Evolutionary conservation across 2,888 invertebrate genomes (phyloP), one percentile per base, ranked within the genome.

Genomic region (Euplagia quadripunctaria): DNA sequence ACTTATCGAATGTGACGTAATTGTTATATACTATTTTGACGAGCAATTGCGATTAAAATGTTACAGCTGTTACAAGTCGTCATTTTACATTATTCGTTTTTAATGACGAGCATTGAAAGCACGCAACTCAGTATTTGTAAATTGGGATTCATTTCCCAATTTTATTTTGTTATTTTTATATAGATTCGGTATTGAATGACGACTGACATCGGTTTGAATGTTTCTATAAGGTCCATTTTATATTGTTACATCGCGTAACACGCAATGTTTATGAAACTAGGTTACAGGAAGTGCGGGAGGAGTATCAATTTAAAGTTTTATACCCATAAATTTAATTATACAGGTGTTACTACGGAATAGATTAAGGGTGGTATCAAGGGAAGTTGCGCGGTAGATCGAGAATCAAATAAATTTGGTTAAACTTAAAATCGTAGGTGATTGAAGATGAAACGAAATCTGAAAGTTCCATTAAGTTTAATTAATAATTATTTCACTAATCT

Each of bases 211-310:
- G 79, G 84, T 79, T 80, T 81, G 82, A 85, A 76, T 73, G 71
- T 84, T 77, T 80, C 83, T 73, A 81, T 31, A 79, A 76, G 78
- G 75, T 73, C 74, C 61, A 78, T 83, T 82, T 84, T 83, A 82
- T 80, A 77, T 74, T 75, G 73, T 73, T 72, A 82, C 74, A 82
- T 85, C 79, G 82, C 80, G 73, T 81, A 75, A 80, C 90, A 90
- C 89, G 90, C 90, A 82, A 89, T 65, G 73, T 73, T 76, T 63
- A 65, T 46, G 68, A 78, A 86, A 85, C 83, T 85, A 75, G 84
- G 85, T 83, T 86, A 83, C 79, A 77, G 83, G 81, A 86, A 82
- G 77, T 73, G 51, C 79, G 77, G 78, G 76, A 79, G 79, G 78
- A 77, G 82, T 78, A 82, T 79, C 74, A 82, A 85, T 85, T 85